These are phyloP conservation scores for Syrista parreyssii DNA, from an alignment of 2,888 invertebrate genomes.

Conservation along the genomic window DNA sequence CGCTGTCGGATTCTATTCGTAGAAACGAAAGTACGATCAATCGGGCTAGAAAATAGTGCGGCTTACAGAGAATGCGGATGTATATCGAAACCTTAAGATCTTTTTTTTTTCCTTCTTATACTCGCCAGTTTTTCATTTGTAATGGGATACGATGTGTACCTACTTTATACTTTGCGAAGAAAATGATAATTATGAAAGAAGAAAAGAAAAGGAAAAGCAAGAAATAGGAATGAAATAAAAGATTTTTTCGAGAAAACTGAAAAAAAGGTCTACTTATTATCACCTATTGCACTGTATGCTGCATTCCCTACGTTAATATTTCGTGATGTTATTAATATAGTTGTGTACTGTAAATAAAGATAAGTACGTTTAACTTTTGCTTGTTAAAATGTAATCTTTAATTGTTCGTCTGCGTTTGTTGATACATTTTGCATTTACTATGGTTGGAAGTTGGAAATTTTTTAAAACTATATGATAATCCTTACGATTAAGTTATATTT, in stretches of 20 bases:
- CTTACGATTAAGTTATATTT: neutral
- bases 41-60: neutral
- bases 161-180: constrained; percentile 18
- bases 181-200: neutral
- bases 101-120: neutral
- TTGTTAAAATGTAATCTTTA: neutral
- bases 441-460: neutral
- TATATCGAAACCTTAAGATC: neutral
- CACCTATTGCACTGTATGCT: neutral
- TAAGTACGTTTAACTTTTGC: neutral
- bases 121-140: constrained; percentile 20
- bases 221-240: neutral
- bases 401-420: neutral
- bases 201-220: neutral
- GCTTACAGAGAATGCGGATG: neutral
- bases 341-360: neutral
- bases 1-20: neutral
- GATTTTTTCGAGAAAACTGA: neutral
- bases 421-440: neutral
- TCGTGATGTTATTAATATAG: neutral
- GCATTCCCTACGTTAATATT: no score
- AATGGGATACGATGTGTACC: constrained; percentile 27
- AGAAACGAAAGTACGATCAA: neutral
- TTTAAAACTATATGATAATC: neutral
- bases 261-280: neutral